Evolutionary conservation across 1,140 invertebrate species (phyloP), one percentile per base, ranked within the genome.

Genomic region (Micrasema minimum): DNA sequence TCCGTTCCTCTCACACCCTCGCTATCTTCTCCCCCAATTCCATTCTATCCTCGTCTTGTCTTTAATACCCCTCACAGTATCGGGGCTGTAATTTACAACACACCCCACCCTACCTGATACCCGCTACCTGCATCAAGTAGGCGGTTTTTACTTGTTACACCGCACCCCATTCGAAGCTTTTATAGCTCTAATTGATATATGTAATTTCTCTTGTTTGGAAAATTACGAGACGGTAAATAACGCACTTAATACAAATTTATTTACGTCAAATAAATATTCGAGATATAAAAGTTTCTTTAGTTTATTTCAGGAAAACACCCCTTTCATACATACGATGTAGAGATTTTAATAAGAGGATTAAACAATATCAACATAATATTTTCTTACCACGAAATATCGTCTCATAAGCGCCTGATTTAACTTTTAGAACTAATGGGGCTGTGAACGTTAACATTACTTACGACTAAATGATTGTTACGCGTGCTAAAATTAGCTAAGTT

Each of bases 41-140:
- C 10, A 16, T 26, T 31, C 43, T 43, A 41, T 31, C 23, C 18
- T 14, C 12, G 37, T 48, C 45, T 31, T 61, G 18, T 43, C 41
- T 61, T 43, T 43, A 43, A 61, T 43, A 20, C 37, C 37, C 3
- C 35, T 66, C 71, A n/a, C 61, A 55, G 5, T 50, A 41, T 51
- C 57, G 71, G 64, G 65, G 43, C 18, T 65, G 71, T 72, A 72
- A 72, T 72, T 72, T 72, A 72, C 71, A 72, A 62, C 71, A 61
- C 59, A 62, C 64, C 51, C 66, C 59, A 59, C 69, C 69, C 48
- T 37, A 71, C 69, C 71, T 72, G 64, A 16, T 64, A 55, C 26
- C 26, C 26, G 26, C 26, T 31, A 31, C 26, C 26, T 31, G 26
- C 53, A 38, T 46, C 22, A 38, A 10, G 3, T 37, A 53, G 53